Evolutionary conservation across 2,888 invertebrate species (phyloP), one percentile per base, ranked within the genome.

Genomic region (Macrosoma leucophasiata): DNA sequence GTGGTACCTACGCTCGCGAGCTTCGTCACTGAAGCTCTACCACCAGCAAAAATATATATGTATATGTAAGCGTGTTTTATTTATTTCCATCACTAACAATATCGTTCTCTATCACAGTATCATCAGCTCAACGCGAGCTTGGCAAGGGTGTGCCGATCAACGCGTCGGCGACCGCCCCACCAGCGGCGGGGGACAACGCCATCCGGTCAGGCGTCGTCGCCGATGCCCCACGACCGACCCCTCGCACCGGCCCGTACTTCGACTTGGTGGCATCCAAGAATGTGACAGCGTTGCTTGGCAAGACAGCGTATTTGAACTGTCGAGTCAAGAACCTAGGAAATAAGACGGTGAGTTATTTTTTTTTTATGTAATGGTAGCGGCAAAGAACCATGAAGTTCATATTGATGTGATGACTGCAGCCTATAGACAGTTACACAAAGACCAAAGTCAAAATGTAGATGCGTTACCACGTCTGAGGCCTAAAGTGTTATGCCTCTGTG

Each of bases 301-400:
- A 95, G 75, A 95, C 95, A 19, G 95, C 95, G 28, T 95, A 94
- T 65, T 86, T 96, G 51, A 95, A 92, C 68, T 96, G 96, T 76
- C 88, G 94, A 42, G 94, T 95, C 46, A 94, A 94, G 84, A 95
- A 95, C 82, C 86, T 95, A 68, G 93, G 94, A 49, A 95, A 96
- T 85, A 92, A 93, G 84, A 95, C 95, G 79, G 95, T 95, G 62
- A 90, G 92, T 87, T n/a, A n/a, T n/a, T n/a, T n/a, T n/a, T n/a
- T n/a, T n/a, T n/a, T n/a, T n/a, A n/a, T n/a, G n/a, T n/a, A n/a
- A n/a, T n/a, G n/a, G n/a, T n/a, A n/a, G n/a, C n/a, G n/a, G n/a
- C n/a, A n/a, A n/a, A n/a, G n/a, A n/a, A n/a, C n/a, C n/a, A n/a
- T n/a, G n/a, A n/a, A n/a, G n/a, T n/a, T n/a, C n/a, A n/a, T n/a